These are phyloP conservation scores for Pristionchus pacificus DNA, from an alignment of 1,140 invertebrate species.

Conservation along the genomic window DNA sequence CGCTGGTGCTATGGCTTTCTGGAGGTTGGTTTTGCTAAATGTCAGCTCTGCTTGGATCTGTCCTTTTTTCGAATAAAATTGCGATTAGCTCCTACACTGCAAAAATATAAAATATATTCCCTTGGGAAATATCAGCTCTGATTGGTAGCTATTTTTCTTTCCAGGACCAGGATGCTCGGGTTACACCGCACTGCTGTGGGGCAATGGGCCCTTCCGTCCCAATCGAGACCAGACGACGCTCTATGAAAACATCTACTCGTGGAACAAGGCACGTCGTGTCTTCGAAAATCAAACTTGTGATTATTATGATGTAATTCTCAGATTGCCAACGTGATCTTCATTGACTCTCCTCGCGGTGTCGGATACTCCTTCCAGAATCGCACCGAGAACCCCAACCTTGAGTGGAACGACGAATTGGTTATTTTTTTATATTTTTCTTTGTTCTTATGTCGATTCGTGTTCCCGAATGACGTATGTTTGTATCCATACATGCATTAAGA, in stretches of 20 bases:
- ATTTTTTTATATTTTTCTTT: no score
- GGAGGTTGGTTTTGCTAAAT: no score
- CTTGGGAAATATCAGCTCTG: no score
- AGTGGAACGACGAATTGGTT: slow-evolving; percentile 59
- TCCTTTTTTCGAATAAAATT: no score
- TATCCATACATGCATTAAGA: no score
- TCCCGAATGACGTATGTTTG: no score
- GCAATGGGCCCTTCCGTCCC: slow-evolving; percentile 61
- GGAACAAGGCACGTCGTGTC: slow-evolving; percentile 57
- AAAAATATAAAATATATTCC: no score
- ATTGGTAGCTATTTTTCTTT: no score
- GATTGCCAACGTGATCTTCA: slow-evolving; percentile 67
- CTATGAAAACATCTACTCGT: slow-evolving; percentile 44
- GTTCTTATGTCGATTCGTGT: no score
- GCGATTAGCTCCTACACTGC: no score
- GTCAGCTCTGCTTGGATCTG: neutral
- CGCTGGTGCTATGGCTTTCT: slow-evolving; percentile 65
- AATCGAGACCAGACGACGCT: slow-evolving; percentile 58
- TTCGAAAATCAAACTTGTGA: slow-evolving; percentile 59
- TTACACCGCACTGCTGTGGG: slow-evolving; percentile 63
- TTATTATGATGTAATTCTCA: no score
- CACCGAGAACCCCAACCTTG: slow-evolving; percentile 57
- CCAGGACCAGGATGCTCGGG: slow-evolving; percentile 61
- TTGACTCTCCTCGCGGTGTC: slow-evolving; percentile 64
- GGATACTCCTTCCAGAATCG: slow-evolving; percentile 61